Evolutionary conservation across 2,113 vertebrate genomes (phyloP), one percentile per base, ranked within the genome.

Genomic region (Hemicordylus capensis): DNA sequence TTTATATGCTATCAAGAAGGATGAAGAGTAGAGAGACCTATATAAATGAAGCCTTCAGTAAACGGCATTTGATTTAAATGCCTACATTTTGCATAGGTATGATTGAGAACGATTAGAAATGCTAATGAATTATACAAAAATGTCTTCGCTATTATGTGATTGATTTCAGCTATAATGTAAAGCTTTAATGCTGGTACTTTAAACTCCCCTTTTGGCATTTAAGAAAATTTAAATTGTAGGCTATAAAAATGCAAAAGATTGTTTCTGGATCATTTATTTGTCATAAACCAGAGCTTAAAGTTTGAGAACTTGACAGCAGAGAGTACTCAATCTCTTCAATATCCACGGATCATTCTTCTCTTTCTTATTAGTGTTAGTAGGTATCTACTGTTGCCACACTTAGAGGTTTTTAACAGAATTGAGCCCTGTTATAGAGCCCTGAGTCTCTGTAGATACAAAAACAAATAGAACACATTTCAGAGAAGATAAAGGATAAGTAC

Each of bases 91-190:
- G 14, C 26, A 17, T 85, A 0, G 0, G 1, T 69, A 8, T 84
- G 85, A 42, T 39, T 85, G 63, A 80, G 72, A 7, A 56, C 22
- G 85, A 6, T 81, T 11, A 26, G 44, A 89, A 81, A 84, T 66
- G 37, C 76, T 83, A 78, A 46, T 82, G 0, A 85, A 79, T 88
- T 89, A 75, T 42, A 88, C 24, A 67, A 83, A 59, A 70, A 51
- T 0, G 6, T 80, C 1, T 2, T 14, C 12, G 42, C 24, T 76
- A 31, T 31, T 75, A 82, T 39, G 14, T 78, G 86, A 82, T 83
- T 87, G 54, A 83, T 88, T 91, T 80, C 83, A 81, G 1, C 12
- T 84, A 12, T 83, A 76, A 79, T 76, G 80, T 74, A 66, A 85
- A 84, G 46, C 17, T 76, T 81, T 3, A 34, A 4, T n/a, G 12